Base-by-base conservation (phyloP, 1,140 invertebrate species). In the Bombus pyrosoma region DNA sequence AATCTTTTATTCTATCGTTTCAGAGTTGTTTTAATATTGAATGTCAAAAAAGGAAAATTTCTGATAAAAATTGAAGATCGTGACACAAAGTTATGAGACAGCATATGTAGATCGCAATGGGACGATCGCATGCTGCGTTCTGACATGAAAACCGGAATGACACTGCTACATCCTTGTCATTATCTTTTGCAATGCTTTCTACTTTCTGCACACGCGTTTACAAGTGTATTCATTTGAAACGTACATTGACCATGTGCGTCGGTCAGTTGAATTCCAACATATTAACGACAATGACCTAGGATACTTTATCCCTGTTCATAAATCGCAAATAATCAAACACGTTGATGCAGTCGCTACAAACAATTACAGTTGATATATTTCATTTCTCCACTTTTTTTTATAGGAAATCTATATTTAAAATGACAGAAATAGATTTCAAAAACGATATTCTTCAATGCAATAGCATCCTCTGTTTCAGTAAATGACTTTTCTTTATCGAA, bases 101-200 rank as follows among this genome's bases (percentile, higher is more conserved):
- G 41, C 64, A 32, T 41, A 74, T 74, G 59, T 76, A 53, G 86
- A 88, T 83, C 83, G 25, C 39, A 37, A 34, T 34, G 53, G 47
- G 74, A 68, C 43, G 72, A 88, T 88, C 85, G 66, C 69, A 88
- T 41, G 64, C 75, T 86, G 37, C 41, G 32, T 73, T 73, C 59
- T 43, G 32, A 82, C 73, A 79, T 69, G 80, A 85, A 89, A 89
- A 77, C 85, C 84, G 66, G 57, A 81, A 83, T 86, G 78, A 81
- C 81, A 64, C 34, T 28, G 64, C 72, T 76, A 34, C 85, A 86
- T 75, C 79, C 85, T 87, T 82, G 85, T 75, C 66, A 64, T 81
- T 90, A 83, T 87, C 76, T 71, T 85, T 83, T 82, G 81, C 79
- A 73, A 86, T 90, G 88, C 88, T 90, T 90, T 90, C 89, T 90